These are phyloP conservation scores for Thaumatotibia leucotreta DNA, from an alignment of 1,140 invertebrate species.

Conservation along the genomic window DNA sequence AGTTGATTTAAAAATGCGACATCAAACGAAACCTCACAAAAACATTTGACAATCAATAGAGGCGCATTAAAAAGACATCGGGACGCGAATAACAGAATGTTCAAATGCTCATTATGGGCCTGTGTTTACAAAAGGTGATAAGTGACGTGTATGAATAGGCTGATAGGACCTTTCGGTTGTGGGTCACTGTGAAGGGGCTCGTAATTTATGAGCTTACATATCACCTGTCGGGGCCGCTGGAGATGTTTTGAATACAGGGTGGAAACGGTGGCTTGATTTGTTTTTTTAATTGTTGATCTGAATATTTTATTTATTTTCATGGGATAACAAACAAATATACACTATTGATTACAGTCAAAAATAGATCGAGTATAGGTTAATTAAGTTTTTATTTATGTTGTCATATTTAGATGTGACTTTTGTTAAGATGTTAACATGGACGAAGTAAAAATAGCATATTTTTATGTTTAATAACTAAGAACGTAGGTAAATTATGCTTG, in stretches of 20 bases:
- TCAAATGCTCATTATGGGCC: conserved; percentile 47
- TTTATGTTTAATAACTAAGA: no score
- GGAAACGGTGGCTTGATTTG: background rate
- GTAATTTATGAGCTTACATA: background rate
- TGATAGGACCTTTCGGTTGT: background rate
- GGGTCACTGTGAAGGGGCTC: background rate
- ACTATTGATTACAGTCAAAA: no score
- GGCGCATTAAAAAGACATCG: conserved; percentile 53
- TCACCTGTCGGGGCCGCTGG: background rate
- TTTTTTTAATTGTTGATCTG: no score
- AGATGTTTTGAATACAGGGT: background rate
- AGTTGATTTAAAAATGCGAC: background rate
- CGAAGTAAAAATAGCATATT: no score
- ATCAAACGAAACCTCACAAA: background rate
- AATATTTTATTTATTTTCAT: background rate
- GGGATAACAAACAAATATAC: background rate
- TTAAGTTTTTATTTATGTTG: no score
- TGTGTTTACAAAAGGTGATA: background rate
- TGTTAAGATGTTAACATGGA: no score
- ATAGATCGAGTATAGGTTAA: no score
- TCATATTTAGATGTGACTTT: no score
- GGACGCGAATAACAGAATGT: conserved; percentile 55
- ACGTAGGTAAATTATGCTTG: no score
- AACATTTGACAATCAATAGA: conserved; percentile 25
- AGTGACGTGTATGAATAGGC: background rate